Evolutionary conservation across 2,113 vertebrate species (phyloP).

Genomic region (Crocuta crocuta): DNA sequence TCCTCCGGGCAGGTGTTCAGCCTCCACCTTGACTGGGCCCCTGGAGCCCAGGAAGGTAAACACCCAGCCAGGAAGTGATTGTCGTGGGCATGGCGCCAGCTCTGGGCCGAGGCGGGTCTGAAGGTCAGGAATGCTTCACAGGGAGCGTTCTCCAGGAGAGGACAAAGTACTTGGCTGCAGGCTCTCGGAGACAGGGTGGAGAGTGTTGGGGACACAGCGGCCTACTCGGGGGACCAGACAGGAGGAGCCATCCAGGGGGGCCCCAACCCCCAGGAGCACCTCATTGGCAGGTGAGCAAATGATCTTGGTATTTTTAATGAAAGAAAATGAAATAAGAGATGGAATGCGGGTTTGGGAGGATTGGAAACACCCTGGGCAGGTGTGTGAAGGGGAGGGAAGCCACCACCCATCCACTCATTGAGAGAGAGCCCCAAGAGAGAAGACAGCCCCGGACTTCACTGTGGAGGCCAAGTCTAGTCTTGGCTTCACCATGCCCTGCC

Average conservation of each 20-base stretch:
- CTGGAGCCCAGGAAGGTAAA: constrained; percentile 39
- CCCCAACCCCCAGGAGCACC: not conserved
- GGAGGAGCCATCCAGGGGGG: not conserved
- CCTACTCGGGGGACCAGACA: not conserved
- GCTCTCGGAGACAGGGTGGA: not conserved
- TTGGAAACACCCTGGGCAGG: not conserved
- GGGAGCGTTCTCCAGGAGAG: not conserved
- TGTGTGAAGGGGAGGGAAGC: not conserved
- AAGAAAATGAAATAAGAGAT: not conserved
- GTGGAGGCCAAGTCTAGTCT: accelerated
- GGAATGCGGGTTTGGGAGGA: not conserved
- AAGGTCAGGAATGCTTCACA: constrained; percentile 75
- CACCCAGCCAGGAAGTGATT: constrained; percentile 40
- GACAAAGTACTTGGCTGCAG: not conserved
- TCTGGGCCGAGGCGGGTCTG: not conserved
- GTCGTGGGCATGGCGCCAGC: constrained; percentile 40
- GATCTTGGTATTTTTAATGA: not conserved
- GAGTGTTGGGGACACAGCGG: not conserved
- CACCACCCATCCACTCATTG: accelerated
- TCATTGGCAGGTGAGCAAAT: constrained; percentile 82
- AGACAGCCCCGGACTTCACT: not conserved
- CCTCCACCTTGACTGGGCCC: not conserved
- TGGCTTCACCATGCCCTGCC: accelerated
- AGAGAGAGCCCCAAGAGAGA: not conserved
- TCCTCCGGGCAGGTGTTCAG: not conserved